Evolutionary conservation across 2,888 invertebrate species (phyloP).

Genomic region (Pyrrhia umbra): DNA sequence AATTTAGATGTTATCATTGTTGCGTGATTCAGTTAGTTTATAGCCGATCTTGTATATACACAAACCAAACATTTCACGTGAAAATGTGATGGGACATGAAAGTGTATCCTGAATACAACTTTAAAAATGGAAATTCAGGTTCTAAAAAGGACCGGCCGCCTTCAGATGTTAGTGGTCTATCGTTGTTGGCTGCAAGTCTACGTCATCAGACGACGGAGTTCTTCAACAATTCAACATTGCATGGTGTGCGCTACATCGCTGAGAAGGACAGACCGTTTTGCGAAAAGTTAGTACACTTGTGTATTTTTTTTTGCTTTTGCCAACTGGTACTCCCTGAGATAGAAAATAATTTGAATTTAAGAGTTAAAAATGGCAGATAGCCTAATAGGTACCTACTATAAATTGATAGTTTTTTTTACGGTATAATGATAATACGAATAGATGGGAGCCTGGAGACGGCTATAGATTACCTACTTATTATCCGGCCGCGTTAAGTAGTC

Average conservation of each 20-base stretch:
- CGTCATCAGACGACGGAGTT: conserved; percentile 93
- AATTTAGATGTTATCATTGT: conserved; percentile 75
- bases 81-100: conserved; percentile 75
- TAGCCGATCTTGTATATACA: conserved; percentile 47
- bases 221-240: conserved; percentile 94
- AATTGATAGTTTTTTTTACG: too few relatives aligned
- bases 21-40: conserved; percentile 70
- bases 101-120: conserved; percentile 75
- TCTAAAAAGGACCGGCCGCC: conserved; percentile 59
- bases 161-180: conserved; percentile 74
- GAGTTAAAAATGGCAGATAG: too few relatives aligned
- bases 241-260: conserved; percentile 95
- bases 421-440: too few relatives aligned
- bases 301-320: neutral
- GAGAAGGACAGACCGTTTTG: conserved; percentile 93
- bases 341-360: too few relatives aligned
- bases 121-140: conserved; percentile 62
- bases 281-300: conserved; percentile 93
- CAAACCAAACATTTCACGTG: conserved; percentile 46
- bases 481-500: too few relatives aligned
- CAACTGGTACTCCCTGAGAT: too few relatives aligned
- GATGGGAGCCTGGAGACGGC: too few relatives aligned
- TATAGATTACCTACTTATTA: too few relatives aligned
- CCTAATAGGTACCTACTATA: too few relatives aligned
- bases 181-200: conserved; percentile 91